Evolutionary conservation across 1,140 invertebrate species (phyloP).

Genomic region (Drosophila truncata): DNA sequence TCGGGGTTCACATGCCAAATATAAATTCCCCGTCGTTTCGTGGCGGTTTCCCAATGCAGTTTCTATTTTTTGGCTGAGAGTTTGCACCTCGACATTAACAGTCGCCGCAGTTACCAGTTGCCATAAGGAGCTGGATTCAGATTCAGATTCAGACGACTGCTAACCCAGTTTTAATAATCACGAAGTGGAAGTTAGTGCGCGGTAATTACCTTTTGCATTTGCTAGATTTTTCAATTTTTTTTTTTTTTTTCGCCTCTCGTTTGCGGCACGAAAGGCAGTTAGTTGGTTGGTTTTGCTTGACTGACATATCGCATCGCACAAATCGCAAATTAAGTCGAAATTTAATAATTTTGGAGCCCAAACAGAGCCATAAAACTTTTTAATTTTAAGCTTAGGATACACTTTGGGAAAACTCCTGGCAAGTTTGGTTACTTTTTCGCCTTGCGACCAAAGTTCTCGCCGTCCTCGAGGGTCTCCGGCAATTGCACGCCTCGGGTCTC

Average conservation of each 20-base stretch:
- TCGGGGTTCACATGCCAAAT: slow-evolving; percentile 36
- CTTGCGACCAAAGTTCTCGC: slow-evolving; percentile 90
- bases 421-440: slow-evolving; percentile 50
- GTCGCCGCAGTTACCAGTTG: slow-evolving; percentile 22
- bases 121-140: slow-evolving; percentile 11
- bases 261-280: slow-evolving; percentile 44
- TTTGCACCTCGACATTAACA: slow-evolving; percentile 38
- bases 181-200: slow-evolving; percentile 65
- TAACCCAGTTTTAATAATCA: slow-evolving; percentile 75
- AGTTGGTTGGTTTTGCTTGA: slow-evolving; percentile 20
- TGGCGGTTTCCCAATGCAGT: background rate
- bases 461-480: slow-evolving; percentile 92
- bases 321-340: slow-evolving; percentile 51
- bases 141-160: slow-evolving; percentile 29
- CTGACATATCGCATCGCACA: slow-evolving; percentile 56
- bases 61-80: slow-evolving; percentile 18
- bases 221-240: slow-evolving; percentile 64
- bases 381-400: slow-evolving; percentile 4
- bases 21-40: slow-evolving; percentile 26
- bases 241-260: slow-evolving; percentile 36
- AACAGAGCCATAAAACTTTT: background rate
- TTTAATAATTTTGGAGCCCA: slow-evolving; percentile 47
- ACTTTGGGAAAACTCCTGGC: slow-evolving; percentile 14
- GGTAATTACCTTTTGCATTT: slow-evolving; percentile 68
- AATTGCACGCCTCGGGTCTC: slow-evolving; percentile 91